phyloP scores from a whole-genome alignment of 2,797 vertebrate species.

The Pyrocephalus nanus region DNA sequence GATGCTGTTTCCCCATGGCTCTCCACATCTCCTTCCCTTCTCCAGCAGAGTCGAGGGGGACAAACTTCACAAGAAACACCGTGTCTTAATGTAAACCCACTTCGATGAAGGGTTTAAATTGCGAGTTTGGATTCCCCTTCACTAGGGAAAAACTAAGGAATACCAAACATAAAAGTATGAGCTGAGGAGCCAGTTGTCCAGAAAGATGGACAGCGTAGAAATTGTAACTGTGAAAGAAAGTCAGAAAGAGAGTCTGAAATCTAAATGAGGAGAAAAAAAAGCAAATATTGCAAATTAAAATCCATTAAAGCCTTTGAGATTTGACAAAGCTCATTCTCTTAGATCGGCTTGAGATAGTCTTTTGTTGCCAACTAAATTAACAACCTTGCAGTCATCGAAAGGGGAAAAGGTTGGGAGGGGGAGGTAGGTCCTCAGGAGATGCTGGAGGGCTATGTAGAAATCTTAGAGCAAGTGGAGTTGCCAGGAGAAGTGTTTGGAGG shows the following conservation, averaged over 20 bases:
- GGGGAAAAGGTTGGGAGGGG: background rate
- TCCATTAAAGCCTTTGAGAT: background rate
- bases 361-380: background rate
- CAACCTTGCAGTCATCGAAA: background rate
- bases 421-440: background rate
- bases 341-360: background rate
- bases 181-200: background rate
- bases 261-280: background rate
- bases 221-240: background rate
- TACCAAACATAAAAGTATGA: background rate
- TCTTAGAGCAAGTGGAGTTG: background rate
- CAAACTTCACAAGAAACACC: background rate
- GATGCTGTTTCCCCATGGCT: background rate
- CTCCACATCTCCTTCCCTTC: background rate
- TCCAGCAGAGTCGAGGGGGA: background rate
- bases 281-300: background rate
- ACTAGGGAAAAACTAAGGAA: background rate
- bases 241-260: background rate
- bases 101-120: accelerated
- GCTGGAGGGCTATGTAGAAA: background rate
- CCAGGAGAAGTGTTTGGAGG: background rate
- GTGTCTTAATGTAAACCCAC: background rate
- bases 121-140: background rate
- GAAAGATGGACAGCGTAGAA: background rate
- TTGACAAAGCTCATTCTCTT: background rate